Percentiles rank a stretch among this genome's conserved stretches.
These are phyloP conservation scores for Ptycholaimellus sp. DNA, from an alignment of 2,888 invertebrate genomes.

Conservation along the genomic window DNA sequence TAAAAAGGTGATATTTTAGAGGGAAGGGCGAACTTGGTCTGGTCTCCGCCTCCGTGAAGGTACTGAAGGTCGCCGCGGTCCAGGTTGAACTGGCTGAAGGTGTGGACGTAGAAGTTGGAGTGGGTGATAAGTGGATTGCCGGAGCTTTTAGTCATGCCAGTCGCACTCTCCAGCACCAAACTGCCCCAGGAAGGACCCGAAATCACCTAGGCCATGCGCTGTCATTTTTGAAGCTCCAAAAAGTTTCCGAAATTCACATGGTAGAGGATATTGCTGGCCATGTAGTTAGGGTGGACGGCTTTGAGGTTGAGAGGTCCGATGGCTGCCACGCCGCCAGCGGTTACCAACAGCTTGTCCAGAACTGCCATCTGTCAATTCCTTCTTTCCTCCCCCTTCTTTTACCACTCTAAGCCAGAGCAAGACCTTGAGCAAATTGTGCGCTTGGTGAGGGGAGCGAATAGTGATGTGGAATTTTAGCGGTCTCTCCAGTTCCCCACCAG, in stretches of 20 bases:
- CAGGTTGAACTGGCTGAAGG: conserved; percentile 6
- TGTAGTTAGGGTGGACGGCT: not conserved
- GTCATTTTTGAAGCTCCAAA: not conserved
- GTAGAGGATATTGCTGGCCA: not conserved
- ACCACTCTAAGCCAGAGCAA: no score
- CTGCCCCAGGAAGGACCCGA: not conserved
- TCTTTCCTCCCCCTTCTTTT: no score
- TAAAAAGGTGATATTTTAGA: no score
- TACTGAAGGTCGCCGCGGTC: conserved; percentile 3
- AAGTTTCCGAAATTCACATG: no score
- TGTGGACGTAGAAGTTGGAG: conserved; percentile 6
- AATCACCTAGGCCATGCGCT: not conserved
- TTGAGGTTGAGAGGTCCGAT: not conserved
- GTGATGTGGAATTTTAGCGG: no score
- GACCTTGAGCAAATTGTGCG: no score
- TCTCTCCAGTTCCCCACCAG: no score
- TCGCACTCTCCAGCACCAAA: not conserved
- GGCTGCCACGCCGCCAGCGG: not conserved
- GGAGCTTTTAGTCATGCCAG: not conserved
- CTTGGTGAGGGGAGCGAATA: no score
- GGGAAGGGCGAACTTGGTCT: no score
- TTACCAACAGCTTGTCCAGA: no score
- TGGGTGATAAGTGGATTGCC: conserved; percentile 3
- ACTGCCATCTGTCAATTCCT: no score
- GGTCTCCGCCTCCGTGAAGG: no score